These are phyloP conservation scores for Aleiodes sp. DNA, from an alignment of 1,140 invertebrate species.

Conservation along the genomic window DNA sequence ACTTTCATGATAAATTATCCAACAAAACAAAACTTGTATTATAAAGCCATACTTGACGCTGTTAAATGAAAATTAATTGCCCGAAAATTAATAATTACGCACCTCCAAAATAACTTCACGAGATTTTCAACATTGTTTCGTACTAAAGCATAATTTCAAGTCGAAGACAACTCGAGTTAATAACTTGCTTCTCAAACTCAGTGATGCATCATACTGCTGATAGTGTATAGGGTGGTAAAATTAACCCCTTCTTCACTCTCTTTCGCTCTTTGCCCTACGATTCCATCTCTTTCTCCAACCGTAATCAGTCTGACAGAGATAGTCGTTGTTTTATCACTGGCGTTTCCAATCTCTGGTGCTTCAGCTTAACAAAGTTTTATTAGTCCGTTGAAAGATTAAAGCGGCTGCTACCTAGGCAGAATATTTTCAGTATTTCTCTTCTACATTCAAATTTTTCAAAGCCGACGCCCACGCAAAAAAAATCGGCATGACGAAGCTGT, in stretches of 20 bases:
- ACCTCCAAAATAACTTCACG: not conserved
- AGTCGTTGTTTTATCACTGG: not conserved
- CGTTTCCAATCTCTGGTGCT: not conserved
- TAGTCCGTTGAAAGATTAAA: constrained; percentile 54
- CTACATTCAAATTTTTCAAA: too few relatives aligned
- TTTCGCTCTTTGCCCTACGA: too few relatives aligned
- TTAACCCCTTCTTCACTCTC: too few relatives aligned
- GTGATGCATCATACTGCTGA: not conserved
- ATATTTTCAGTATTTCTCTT: too few relatives aligned
- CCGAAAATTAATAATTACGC: not conserved
- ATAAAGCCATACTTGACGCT: too few relatives aligned
- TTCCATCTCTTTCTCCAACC: not conserved
- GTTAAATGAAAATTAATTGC: too few relatives aligned
- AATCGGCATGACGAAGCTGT: too few relatives aligned
- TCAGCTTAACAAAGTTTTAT: constrained; percentile 56
- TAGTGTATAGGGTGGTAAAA: not conserved
- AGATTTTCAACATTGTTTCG: not conserved
- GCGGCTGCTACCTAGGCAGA: not conserved
- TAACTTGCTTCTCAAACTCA: not conserved
- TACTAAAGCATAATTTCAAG: not conserved
- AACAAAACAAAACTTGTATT: too few relatives aligned
- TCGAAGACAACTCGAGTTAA: constrained; percentile 9
- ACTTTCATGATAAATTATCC: too few relatives aligned
- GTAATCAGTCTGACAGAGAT: not conserved
- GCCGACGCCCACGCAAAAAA: too few relatives aligned